Evolutionary conservation across 2,797 vertebrate species (phyloP).

Genomic region (Artibeus jamaicensis): DNA sequence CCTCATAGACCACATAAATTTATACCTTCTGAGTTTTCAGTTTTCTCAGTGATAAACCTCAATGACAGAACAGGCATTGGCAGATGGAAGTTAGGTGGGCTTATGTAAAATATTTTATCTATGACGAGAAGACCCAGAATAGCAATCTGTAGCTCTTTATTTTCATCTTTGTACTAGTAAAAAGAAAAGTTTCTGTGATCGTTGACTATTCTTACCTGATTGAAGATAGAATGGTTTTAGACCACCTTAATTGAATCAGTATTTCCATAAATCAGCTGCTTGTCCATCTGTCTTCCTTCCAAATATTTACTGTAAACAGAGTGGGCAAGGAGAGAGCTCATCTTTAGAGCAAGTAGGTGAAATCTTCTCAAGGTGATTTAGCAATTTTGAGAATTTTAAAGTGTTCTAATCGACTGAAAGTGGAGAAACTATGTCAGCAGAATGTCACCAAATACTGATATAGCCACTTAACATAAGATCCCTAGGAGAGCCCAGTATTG

Average conservation of each 20-base stretch:
- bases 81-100: slow-evolving; percentile 39
- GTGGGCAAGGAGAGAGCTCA: not conserved
- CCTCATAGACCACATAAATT: slow-evolving; percentile 59
- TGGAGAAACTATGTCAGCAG: not conserved
- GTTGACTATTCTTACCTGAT: not conserved
- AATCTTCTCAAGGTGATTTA: not conserved
- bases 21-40: slow-evolving; percentile 50
- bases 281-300: not conserved
- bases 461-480: not conserved
- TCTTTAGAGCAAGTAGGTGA: not conserved
- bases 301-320: not conserved
- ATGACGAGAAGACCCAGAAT: slow-evolving; percentile 44
- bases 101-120: slow-evolving; percentile 72
- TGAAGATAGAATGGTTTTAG: not conserved
- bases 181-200: not conserved
- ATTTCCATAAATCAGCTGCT: not conserved
- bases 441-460: not conserved
- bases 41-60: slow-evolving; percentile 67
- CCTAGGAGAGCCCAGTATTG: not conserved
- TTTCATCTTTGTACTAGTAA: not conserved
- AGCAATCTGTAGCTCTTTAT: not conserved
- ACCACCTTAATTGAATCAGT: not conserved
- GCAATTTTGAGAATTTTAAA: not conserved
- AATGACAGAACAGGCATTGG: slow-evolving; percentile 22
- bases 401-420: not conserved